phyloP scores from a whole-genome alignment of 2,797 vertebrate species.

The Cichlasoma orientale region DNA sequence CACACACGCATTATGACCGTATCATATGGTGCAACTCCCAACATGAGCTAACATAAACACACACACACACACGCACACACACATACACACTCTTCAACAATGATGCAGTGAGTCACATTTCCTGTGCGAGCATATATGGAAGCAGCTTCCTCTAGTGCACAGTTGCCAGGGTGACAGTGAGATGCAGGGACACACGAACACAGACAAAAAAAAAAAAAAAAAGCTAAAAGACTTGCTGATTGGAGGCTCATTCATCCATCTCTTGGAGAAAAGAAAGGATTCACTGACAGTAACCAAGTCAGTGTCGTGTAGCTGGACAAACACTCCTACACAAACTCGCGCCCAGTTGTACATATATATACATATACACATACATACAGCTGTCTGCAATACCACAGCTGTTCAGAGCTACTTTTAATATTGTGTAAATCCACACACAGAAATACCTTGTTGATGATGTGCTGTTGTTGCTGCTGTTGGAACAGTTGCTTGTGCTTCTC shows the following conservation, averaged over 20 bases:
- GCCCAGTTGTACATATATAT: background rate
- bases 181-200: conserved; percentile 53
- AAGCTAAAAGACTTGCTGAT: conserved; percentile 49
- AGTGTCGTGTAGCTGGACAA: background rate
- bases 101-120: conserved; percentile 54
- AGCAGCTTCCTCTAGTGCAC: conserved; percentile 59
- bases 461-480: conserved; percentile 93
- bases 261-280: conserved; percentile 37
- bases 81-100: conserved; percentile 24
- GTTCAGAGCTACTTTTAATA: background rate
- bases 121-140: conserved; percentile 68
- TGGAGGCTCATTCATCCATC: conserved; percentile 55
- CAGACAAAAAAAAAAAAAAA: background rate
- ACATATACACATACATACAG: background rate
- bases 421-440: background rate
- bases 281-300: conserved; percentile 42
- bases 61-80: conserved; percentile 3
- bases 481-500: conserved; percentile 99
- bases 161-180: conserved; percentile 76
- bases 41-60: conserved; percentile 26
- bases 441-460: conserved; percentile 93
- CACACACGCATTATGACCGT: conserved; percentile 12
- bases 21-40: conserved; percentile 27
- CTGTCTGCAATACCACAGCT: background rate
- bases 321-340: background rate